These are phyloP conservation scores for Carduelis carduelis DNA, from an alignment of 2,797 vertebrate species.

Conservation along the genomic window DNA sequence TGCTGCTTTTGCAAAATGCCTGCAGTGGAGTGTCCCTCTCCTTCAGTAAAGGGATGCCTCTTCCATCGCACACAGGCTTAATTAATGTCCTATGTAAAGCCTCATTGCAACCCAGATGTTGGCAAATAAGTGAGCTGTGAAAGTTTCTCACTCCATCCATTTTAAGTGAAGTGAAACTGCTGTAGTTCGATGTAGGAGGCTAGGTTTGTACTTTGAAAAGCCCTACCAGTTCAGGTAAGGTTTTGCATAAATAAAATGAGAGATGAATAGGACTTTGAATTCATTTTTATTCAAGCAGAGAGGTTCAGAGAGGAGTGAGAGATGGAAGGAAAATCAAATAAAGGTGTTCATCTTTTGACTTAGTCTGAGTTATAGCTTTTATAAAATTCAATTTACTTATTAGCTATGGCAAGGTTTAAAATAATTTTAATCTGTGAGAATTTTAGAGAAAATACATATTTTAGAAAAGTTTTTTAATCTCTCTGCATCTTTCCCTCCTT, in stretches of 20 bases:
- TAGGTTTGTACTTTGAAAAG: neutral
- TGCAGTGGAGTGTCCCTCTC: neutral
- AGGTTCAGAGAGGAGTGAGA: neutral
- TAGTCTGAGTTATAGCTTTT: neutral
- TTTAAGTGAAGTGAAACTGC: neutral
- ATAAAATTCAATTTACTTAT: neutral
- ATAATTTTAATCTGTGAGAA: neutral
- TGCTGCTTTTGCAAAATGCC: neutral
- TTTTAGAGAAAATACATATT: neutral
- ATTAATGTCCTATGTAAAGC: accelerated
- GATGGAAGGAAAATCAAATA: neutral
- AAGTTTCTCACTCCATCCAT: neutral
- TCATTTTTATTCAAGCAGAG: neutral
- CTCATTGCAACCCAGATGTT: neutral
- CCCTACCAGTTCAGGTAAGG: neutral
- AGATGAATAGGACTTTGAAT: neutral
- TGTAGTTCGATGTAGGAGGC: neutral
- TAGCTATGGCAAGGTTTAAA: neutral
- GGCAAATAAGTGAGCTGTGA: neutral
- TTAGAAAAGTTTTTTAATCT: neutral
- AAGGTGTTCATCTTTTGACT: neutral
- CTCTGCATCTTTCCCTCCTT: neutral
- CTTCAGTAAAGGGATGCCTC: accelerated
- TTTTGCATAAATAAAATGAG: neutral
- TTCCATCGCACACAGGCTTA: neutral